Percentiles rank a stretch among this genome's conserved stretches.
phyloP scores from a whole-genome alignment of 64 coral and sea anemone genomes.

The Exaiptasia diaphana region DNA sequence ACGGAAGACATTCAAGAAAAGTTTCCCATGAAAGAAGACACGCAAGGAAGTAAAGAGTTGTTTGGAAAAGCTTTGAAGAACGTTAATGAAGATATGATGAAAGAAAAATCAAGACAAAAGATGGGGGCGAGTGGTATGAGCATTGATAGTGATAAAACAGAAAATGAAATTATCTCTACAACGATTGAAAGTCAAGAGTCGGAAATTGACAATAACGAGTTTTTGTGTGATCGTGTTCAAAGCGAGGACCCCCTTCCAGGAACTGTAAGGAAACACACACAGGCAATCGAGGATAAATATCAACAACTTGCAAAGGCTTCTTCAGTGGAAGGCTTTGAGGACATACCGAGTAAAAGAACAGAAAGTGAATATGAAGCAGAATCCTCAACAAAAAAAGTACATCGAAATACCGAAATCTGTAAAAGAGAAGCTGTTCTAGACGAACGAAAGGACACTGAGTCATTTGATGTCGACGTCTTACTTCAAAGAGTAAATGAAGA shows the following conservation, averaged over 20 bases:
- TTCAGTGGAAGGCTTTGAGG: background rate
- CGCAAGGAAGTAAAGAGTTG: background rate
- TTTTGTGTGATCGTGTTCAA: background rate
- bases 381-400: no score
- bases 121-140: background rate
- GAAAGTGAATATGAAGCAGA: no score
- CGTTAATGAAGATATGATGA: conserved; percentile 53
- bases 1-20: background rate
- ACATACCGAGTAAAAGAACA: background rate
- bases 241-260: conserved; percentile 46
- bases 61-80: background rate
- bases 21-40: background rate
- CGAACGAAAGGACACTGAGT: background rate
- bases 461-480: background rate
- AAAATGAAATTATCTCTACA: background rate
- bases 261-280: conserved; percentile 34
- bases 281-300: conserved; percentile 42
- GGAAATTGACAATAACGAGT: background rate
- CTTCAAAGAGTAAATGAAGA: conserved; percentile 41
- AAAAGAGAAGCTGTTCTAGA: no score
- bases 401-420: no score
- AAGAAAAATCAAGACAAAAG: background rate
- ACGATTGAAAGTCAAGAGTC: background rate
- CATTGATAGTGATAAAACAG: background rate
- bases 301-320: background rate